Conservation (phyloP, 2,888 invertebrate species). For the Myopa tessellatipennis region DNA sequence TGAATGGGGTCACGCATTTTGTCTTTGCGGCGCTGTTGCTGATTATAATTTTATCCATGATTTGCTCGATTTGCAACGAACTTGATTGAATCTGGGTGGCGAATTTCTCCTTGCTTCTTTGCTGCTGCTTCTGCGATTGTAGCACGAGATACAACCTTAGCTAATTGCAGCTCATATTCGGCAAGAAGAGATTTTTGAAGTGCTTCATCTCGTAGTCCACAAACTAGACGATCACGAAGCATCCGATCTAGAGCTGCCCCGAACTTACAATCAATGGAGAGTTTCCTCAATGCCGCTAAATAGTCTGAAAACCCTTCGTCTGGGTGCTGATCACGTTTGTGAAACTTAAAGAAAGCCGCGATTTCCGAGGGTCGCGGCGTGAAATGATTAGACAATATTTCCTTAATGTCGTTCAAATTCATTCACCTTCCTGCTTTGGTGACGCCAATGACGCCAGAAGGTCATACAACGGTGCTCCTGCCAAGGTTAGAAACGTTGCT, state of each 20-base stretch:
- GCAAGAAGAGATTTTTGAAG: no score
- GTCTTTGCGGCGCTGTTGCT: slow-evolving; percentile 23
- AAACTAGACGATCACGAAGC: no score
- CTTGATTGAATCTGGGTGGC: slow-evolving; percentile 27
- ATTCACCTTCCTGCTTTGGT: slow-evolving; percentile 41
- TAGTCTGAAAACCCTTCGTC: slow-evolving; percentile 41
- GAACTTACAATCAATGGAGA: slow-evolving; percentile 44
- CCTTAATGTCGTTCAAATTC: slow-evolving; percentile 30
- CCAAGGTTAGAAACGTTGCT: slow-evolving; percentile 18
- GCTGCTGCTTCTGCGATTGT: no score
- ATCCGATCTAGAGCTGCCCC: slow-evolving; percentile 36
- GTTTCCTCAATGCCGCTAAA: slow-evolving; percentile 40
- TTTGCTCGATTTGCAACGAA: not conserved
- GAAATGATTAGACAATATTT: slow-evolving; percentile 41
- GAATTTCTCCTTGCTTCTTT: no score
- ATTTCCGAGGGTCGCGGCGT: slow-evolving; percentile 45
- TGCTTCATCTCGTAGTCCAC: no score
- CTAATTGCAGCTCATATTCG: no score
- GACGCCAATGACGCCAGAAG: slow-evolving; percentile 47
- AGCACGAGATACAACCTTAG: no score
- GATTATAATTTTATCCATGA: not conserved
- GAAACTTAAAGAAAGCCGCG: slow-evolving; percentile 42
- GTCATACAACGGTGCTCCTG: slow-evolving; percentile 44
- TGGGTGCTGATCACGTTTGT: slow-evolving; percentile 43
- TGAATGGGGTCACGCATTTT: not conserved